Percentiles rank a stretch among this genome's conserved stretches.
Evolutionary conservation across 2,113 vertebrate species (phyloP).

Genomic region (Ailuropoda melanoleuca): DNA sequence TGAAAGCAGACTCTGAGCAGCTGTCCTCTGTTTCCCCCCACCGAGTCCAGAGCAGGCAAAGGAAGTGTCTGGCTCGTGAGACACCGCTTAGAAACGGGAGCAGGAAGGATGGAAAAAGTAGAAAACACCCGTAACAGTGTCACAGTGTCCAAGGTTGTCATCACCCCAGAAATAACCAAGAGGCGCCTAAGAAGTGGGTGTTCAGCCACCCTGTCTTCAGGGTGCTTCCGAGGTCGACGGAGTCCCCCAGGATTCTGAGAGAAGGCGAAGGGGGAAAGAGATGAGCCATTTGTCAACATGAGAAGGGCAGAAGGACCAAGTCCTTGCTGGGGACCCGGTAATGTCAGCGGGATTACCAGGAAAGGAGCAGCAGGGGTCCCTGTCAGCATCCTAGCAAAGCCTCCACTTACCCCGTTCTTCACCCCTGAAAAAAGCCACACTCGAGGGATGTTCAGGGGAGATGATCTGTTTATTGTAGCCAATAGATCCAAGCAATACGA

Average conservation of each 20-base stretch:
- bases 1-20: background rate
- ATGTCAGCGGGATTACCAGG: background rate
- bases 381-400: background rate
- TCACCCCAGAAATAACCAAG: background rate
- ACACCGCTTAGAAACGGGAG: background rate
- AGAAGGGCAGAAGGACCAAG: accelerated
- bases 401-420: background rate
- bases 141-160: background rate
- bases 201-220: background rate
- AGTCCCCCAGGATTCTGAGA: background rate
- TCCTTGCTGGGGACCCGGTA: background rate
- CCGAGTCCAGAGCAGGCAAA: background rate
- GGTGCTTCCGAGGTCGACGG: background rate
- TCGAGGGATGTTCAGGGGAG: background rate
- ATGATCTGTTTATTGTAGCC: constrained; percentile 73
- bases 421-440: constrained; percentile 43
- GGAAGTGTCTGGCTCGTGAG: background rate
- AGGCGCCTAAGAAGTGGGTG: background rate
- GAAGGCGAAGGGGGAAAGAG: background rate
- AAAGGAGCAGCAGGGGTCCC: background rate
- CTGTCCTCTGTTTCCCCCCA: background rate
- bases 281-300: background rate
- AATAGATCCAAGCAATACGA: constrained; percentile 36
- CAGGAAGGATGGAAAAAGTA: background rate
- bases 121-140: background rate